Evolutionary conservation across 2,888 invertebrate species (phyloP).

Genomic region (Sminthurinus aureus): DNA sequence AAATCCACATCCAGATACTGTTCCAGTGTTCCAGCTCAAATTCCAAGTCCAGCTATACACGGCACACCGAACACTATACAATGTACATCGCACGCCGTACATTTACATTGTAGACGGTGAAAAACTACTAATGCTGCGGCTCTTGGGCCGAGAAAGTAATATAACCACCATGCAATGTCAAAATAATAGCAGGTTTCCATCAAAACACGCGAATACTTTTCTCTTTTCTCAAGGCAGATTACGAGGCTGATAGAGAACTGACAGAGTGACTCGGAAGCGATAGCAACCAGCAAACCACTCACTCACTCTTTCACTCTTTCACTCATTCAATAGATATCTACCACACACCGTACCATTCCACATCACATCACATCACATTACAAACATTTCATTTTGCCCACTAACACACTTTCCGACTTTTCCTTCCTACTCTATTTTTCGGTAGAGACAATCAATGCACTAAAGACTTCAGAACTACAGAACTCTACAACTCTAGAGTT

Average conservation of each 20-base stretch:
- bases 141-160: background rate
- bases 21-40: no score
- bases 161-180: constrained; percentile 8
- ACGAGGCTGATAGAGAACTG: constrained; percentile 22
- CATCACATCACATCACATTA: background rate
- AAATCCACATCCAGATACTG: no score
- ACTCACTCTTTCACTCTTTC: background rate
- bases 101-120: background rate
- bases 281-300: no score
- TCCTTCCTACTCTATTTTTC: background rate
- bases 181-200: constrained; percentile 15
- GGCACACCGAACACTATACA: no score
- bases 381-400: background rate
- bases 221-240: constrained; percentile 28
- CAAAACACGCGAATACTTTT: constrained; percentile 25
- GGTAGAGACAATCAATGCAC: background rate
- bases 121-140: background rate
- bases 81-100: background rate
- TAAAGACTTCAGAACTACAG: background rate
- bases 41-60: no score
- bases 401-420: constrained; percentile 12
- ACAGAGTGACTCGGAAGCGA: constrained; percentile 24
- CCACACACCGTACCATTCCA: background rate
- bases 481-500: no score
- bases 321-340: constrained; percentile 24